phyloP scores from a whole-genome alignment of 2,888 invertebrate species.

The Plebejus anna region DNA sequence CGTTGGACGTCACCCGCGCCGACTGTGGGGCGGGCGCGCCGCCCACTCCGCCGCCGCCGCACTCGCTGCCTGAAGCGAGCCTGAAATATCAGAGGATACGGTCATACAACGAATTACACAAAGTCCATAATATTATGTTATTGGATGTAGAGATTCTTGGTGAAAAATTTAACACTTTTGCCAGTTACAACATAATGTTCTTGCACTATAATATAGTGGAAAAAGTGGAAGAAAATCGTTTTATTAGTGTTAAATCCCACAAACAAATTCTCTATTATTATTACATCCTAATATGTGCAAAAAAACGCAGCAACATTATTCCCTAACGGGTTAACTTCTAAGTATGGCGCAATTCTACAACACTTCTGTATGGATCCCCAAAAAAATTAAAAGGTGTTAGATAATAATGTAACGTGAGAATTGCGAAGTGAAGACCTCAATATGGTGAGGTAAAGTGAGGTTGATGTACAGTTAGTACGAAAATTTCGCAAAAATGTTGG shows the following conservation, averaged over 20 bases:
- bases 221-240: too few species aligned
- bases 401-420: constrained; percentile 9
- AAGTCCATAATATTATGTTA: background rate
- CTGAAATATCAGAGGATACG: constrained; percentile 72
- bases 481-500: background rate
- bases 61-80: constrained; percentile 82
- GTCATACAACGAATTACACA: background rate
- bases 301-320: too few species aligned
- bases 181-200: too few species aligned
- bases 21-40: constrained; percentile 84
- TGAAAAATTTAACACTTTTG: too few species aligned
- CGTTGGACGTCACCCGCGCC: constrained; percentile 92
- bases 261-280: too few species aligned
- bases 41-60: constrained; percentile 74
- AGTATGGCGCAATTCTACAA: background rate
- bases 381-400: background rate
- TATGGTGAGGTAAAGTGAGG: background rate
- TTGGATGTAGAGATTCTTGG: too few species aligned
- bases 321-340: background rate
- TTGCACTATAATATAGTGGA: too few species aligned
- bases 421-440: background rate
- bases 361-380: background rate
- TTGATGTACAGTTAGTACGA: background rate
- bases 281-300: too few species aligned
- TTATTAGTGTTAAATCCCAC: too few species aligned